Evolutionary conservation across 2,888 invertebrate genomes (phyloP).

Genomic region (Tryphoninae sp.): DNA sequence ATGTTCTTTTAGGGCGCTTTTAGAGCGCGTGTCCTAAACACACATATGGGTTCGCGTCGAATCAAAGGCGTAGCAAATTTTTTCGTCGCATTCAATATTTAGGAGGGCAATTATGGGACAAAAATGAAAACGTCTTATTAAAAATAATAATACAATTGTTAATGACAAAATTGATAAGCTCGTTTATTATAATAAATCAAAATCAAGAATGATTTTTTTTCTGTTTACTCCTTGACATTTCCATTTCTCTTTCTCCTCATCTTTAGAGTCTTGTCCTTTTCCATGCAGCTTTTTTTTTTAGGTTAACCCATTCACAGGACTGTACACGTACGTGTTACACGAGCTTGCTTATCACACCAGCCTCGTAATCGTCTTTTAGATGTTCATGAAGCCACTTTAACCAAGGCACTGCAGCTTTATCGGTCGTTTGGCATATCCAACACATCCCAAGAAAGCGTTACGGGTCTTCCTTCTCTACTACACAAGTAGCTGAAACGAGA

Average conservation of each 20-base stretch:
- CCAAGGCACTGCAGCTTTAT: constrained; percentile 35
- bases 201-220: too few relatives aligned
- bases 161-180: too few relatives aligned
- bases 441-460: constrained; percentile 12
- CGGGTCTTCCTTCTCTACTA: not conserved
- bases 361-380: constrained; percentile 48
- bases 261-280: too few relatives aligned
- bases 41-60: not conserved
- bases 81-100: too few relatives aligned
- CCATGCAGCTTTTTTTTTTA: not conserved
- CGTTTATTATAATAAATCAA: too few relatives aligned
- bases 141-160: too few relatives aligned
- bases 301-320: not conserved
- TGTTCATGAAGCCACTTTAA: constrained; percentile 45
- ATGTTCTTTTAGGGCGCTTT: not conserved
- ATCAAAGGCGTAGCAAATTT: too few relatives aligned
- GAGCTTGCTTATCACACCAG: constrained; percentile 36
- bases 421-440: constrained; percentile 37
- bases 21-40: not conserved
- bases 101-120: too few relatives aligned
- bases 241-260: too few relatives aligned
- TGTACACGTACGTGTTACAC: constrained; percentile 10
- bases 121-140: too few relatives aligned
- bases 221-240: too few relatives aligned
- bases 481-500: not conserved